Percentiles rank a stretch among this genome's conserved stretches.
phyloP scores from a whole-genome alignment of 2,113 vertebrate species.

The Leucopsar rothschildi region DNA sequence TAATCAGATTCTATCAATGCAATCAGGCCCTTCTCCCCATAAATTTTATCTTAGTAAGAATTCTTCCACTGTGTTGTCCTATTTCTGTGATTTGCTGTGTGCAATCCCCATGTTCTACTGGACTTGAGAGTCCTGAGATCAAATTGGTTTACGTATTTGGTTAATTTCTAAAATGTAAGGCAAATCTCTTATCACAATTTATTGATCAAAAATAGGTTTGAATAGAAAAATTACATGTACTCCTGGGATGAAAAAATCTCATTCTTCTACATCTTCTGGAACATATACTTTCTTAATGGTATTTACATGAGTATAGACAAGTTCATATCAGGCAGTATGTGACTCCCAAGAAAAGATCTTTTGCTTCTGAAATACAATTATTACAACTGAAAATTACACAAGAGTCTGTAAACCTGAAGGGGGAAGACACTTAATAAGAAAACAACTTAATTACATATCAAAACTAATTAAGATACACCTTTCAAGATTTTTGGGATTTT shows the following conservation, averaged over 20 bases:
- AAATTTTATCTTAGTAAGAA: neutral
- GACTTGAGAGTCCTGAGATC: neutral
- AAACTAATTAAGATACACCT: constrained; percentile 50
- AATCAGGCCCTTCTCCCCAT: neutral
- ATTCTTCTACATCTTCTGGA: neutral
- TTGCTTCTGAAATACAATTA: neutral
- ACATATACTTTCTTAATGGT: neutral
- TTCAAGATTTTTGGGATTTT: neutral
- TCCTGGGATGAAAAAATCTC: neutral
- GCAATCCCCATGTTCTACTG: neutral
- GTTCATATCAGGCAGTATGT: neutral
- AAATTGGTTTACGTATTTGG: neutral
- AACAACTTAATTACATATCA: constrained; percentile 44
- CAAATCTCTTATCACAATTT: neutral
- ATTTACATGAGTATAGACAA: neutral
- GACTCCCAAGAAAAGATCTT: neutral
- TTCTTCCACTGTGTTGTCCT: neutral
- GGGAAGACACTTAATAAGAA: neutral
- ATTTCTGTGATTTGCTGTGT: neutral
- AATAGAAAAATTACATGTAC: neutral
- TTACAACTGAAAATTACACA: neutral
- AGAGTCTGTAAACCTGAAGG: neutral
- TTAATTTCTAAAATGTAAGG: neutral
- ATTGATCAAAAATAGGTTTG: neutral
- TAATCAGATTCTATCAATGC: neutral